Percentiles rank a stretch among this genome's conserved stretches.
phyloP scores from a whole-genome alignment of 2,797 vertebrate species.

The Myotis pilosus region DNA sequence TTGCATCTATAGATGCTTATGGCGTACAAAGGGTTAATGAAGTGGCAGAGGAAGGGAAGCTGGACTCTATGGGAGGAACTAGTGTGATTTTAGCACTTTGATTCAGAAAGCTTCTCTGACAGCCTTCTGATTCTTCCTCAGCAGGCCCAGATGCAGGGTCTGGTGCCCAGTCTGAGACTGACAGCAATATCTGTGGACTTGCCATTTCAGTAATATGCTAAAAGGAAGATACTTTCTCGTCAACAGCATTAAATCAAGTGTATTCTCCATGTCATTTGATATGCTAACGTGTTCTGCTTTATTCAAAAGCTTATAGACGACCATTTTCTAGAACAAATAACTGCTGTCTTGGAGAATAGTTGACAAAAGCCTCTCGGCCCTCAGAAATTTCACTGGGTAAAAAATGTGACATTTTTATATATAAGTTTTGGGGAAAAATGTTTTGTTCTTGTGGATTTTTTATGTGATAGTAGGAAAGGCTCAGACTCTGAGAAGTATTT shows the following conservation, averaged over 20 bases:
- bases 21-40: background rate
- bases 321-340: slow-evolving; percentile 2
- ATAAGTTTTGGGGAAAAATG: background rate
- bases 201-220: background rate
- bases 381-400: background rate
- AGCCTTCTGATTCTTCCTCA: background rate
- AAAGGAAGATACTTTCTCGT: background rate
- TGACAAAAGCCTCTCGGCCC: background rate
- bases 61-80: background rate
- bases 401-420: background rate
- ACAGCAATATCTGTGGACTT: background rate
- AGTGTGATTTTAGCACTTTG: background rate
- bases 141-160: fast-evolving
- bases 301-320: background rate
- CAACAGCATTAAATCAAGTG: background rate
- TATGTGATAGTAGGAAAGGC: background rate
- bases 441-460: background rate
- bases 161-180: background rate
- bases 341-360: background rate
- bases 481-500: background rate
- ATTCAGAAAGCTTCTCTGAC: background rate
- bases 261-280: background rate
- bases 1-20: too few species aligned
- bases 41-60: background rate
- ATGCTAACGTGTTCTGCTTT: background rate